phyloP scores from a whole-genome alignment of 2,797 vertebrate genomes.

The Heliangelus exortis region DNA sequence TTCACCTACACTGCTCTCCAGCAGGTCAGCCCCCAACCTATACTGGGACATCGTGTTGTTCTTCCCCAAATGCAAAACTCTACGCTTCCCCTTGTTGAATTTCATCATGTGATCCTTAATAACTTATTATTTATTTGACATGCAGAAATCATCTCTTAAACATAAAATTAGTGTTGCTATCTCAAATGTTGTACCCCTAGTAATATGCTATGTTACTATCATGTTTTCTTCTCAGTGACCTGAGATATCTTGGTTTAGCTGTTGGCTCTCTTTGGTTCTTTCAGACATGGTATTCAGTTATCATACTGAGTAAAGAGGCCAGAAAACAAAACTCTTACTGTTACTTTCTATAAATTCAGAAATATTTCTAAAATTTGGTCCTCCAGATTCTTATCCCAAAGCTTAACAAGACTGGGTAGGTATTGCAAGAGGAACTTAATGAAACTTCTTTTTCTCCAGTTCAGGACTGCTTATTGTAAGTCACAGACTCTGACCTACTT shows the following conservation, averaged over 20 bases:
- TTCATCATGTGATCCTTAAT: neutral
- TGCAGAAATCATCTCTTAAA: neutral
- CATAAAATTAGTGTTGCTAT: neutral
- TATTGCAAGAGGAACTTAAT: neutral
- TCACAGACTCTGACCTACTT: slow-evolving; percentile 36
- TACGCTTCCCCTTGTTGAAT: no score
- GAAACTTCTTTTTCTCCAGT: neutral
- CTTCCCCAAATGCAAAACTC: no score
- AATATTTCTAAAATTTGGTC: neutral
- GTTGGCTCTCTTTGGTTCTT: neutral
- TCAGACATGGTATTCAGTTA: neutral
- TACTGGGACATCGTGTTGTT: no score
- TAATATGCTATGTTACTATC: neutral
- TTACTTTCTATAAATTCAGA: neutral
- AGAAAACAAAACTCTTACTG: neutral
- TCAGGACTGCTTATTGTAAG: slow-evolving; percentile 43
- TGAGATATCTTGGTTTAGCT: neutral
- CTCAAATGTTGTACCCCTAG: neutral
- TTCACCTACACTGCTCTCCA: no score
- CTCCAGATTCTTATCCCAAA: neutral
- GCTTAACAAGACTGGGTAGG: neutral
- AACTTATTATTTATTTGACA: neutral
- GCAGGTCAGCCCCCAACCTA: no score
- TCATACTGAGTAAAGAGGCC: neutral
- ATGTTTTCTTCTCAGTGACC: neutral